phyloP scores from a whole-genome alignment of 2,113 vertebrate species.

The Epinephelus lanceolatus region DNA sequence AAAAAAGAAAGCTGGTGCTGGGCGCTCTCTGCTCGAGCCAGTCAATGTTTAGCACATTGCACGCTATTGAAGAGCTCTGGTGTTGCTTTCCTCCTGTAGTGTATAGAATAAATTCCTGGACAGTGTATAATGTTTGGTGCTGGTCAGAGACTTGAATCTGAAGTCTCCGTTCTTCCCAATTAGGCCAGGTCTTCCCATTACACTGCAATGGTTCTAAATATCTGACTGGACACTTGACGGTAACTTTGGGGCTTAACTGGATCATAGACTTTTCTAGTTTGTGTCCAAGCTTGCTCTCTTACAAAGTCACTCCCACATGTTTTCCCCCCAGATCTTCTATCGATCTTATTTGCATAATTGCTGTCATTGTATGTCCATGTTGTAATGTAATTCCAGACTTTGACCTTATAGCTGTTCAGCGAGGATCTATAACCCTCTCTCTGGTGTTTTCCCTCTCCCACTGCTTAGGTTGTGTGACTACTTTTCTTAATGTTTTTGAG shows the following conservation, averaged over 20 bases:
- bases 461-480: neutral
- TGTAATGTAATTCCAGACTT: neutral
- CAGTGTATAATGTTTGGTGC: neutral
- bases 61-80: neutral
- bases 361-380: neutral
- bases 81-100: neutral
- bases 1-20: neutral
- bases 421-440: neutral
- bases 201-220: neutral
- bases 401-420: neutral
- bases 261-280: neutral
- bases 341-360: constrained; percentile 1
- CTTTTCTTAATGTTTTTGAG: neutral
- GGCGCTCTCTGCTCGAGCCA: too few species aligned
- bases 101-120: too few species aligned
- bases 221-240: neutral
- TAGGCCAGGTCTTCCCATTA: neutral
- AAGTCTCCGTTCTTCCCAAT: neutral
- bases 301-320: neutral
- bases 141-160: neutral
- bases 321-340: neutral
- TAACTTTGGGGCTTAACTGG: neutral
- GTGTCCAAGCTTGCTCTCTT: neutral
- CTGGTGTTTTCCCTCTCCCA: neutral
- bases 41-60: neutral